Conservation (phyloP, 2,797 vertebrate species). For the Heteromormyrus szaboi region DNA sequence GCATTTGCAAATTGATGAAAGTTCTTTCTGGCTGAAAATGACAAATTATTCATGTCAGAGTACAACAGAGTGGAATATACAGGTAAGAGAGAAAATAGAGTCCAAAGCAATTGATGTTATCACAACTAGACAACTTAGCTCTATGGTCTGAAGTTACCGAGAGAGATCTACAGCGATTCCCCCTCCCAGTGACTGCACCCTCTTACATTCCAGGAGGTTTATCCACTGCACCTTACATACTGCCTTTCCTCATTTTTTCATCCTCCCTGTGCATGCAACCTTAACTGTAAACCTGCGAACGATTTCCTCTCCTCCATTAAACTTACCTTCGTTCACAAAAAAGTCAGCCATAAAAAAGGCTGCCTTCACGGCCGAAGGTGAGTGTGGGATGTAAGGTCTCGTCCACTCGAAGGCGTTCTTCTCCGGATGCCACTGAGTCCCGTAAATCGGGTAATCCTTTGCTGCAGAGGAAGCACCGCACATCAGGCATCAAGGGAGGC, state of each 20-base stretch:
- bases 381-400: conserved; percentile 62
- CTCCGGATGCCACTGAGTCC: conserved; percentile 92
- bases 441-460: conserved; percentile 76
- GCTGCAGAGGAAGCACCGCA: conserved; percentile 52
- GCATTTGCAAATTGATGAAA: conserved; percentile 51
- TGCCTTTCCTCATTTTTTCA: neutral
- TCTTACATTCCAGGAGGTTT: neutral
- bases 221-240: neutral
- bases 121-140: neutral
- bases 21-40: conserved; percentile 61
- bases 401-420: conserved; percentile 86
- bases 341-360: conserved; percentile 80
- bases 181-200: neutral
- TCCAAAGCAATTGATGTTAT: neutral
- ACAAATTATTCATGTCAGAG: neutral
- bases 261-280: neutral
- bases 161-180: neutral
- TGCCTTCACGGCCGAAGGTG: conserved; percentile 58
- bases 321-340: conserved; percentile 84
- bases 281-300: neutral
- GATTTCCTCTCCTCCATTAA: neutral
- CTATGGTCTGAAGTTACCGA: neutral
- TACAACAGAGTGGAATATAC: neutral
- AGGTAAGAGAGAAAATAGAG: neutral
- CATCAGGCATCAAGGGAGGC: neutral